Base-by-base conservation (phyloP, 2,888 invertebrate species). In the Salpingus planirostris region DNA sequence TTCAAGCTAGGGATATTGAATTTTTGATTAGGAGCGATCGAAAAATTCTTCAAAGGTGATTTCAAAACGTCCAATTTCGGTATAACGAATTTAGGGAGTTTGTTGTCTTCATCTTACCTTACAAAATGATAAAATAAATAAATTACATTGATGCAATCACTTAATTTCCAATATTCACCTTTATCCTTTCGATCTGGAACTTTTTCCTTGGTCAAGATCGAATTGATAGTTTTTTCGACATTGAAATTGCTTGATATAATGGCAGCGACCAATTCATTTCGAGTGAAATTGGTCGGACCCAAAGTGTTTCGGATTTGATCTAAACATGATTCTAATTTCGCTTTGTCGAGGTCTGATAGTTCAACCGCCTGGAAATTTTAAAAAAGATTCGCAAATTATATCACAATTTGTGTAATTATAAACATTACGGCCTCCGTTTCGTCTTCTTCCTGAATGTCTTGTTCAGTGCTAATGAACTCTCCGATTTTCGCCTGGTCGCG, bases 221-320 rank as follows among this genome's bases (percentile, higher is more conserved):
- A 73, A 66, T 91, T 80, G 11, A 91, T 67, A 10, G 84, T 73
- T 54, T 74, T 74, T 46, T 79, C 78, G 22, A 76, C 70, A 60
- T 89, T 76, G 60, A 80, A 92, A 42, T 80, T 74, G 46, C 80
- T 69, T 34, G 73, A 72, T 34, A 90, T 64, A 15, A 88, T 76
- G 24, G 80, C 76, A 45, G 81, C 76, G 11, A 80, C 72, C 29
- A 93, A 70, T 29, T 77, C 70, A 41, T 76, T 73, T 47, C 89
- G 85, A 0, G 88, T 70, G 6, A 82, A 66, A 24, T 23, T 43
- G 0, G 79, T 69, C 31, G 87, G 83, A 3, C 89, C 91, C 28
- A 91, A 69, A 4, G 88, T 76, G 57, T 80, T 79, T 36, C 81
- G 76, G 18, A 93, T 72, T 55, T 83, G 80, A 52, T 90, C 89